phyloP scores from a whole-genome alignment of 2,797 vertebrate species.

The Denticeps clupeoides region DNA sequence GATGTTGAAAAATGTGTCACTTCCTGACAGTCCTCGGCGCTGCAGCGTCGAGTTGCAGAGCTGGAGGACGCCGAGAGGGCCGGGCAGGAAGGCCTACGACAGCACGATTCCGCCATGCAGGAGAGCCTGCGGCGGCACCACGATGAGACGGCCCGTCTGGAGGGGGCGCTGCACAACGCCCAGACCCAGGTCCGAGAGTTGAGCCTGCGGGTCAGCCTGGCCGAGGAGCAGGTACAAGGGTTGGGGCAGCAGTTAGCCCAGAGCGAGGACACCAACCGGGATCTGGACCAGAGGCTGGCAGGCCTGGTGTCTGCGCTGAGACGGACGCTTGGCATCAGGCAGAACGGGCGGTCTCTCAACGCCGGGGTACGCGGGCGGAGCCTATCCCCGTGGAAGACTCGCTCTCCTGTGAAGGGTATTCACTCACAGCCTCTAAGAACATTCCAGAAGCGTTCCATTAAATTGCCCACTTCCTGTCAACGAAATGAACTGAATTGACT shows the following conservation, averaged over 20 bases:
- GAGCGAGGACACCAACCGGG: conserved; percentile 33
- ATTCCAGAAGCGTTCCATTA: no score
- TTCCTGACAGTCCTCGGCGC: conserved; percentile 58
- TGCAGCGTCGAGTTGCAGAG: conserved; percentile 52
- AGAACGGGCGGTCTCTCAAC: conserved; percentile 20
- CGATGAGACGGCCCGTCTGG: conserved; percentile 36
- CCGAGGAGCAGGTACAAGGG: conserved; percentile 34
- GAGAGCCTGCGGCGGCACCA: conserved; percentile 41
- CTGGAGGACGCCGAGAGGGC: conserved; percentile 40
- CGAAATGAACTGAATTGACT: no score
- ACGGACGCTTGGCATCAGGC: conserved; percentile 44
- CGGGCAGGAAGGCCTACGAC: conserved; percentile 41
- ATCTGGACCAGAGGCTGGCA: conserved; percentile 49
- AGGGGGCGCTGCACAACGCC: conserved; percentile 46
- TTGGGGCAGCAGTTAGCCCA: conserved; percentile 56
- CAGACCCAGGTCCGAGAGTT: conserved; percentile 34
- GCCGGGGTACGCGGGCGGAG: conserved; percentile 35
- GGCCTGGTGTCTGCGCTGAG: conserved; percentile 50
- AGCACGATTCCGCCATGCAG: conserved; percentile 39
- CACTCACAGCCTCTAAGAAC: no score
- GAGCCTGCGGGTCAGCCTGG: conserved; percentile 37
- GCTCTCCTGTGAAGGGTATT: conserved; percentile 55
- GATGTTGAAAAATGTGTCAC: no score
- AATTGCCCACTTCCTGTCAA: no score
- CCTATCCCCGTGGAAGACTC: conserved; percentile 38